A percentile compares a stretch with the other conserved stretches of the same genome.
phyloP scores from a whole-genome alignment of 2,797 vertebrate species.

The Labeo calbasu region DNA sequence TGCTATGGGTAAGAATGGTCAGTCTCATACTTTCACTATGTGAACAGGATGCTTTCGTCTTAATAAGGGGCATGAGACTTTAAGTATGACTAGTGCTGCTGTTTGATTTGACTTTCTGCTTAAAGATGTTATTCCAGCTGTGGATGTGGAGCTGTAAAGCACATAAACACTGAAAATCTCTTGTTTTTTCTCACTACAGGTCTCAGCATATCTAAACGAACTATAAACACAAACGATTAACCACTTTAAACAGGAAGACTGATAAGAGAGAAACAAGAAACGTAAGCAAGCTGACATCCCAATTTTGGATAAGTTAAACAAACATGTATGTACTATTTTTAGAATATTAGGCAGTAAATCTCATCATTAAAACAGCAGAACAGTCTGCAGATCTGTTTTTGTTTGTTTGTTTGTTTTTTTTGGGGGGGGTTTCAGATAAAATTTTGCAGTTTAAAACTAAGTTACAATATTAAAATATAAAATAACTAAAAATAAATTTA shows the following conservation, averaged over 20 bases:
- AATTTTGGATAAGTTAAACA: not conserved
- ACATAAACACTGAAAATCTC: constrained; percentile 44
- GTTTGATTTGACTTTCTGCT: constrained; percentile 48
- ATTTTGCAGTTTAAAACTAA: not conserved
- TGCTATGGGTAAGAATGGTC: not conserved
- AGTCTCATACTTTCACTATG: constrained; percentile 35
- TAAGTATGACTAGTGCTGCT: constrained; percentile 36
- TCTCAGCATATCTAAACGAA: constrained; percentile 38
- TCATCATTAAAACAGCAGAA: not conserved
- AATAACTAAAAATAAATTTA: not conserved
- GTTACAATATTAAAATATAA: not conserved
- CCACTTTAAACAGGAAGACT: constrained; percentile 33
- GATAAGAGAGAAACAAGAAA: constrained; percentile 30
- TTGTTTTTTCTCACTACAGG: constrained; percentile 15
- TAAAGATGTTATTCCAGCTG: constrained; percentile 52
- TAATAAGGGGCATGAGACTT: constrained; percentile 35
- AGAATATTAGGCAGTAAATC: not conserved
- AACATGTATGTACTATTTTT: constrained; percentile 14
- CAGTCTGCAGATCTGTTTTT: not conserved
- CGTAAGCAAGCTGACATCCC: not conserved
- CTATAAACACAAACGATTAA: constrained; percentile 36
- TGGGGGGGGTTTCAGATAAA: not conserved
- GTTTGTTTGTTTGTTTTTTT: no score
- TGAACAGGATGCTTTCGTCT: constrained; percentile 62
- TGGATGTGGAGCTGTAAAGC: constrained; percentile 56